These are phyloP conservation scores for Montifringilla adamsi DNA, from an alignment of 2,113 vertebrate genomes.

Conservation along the genomic window DNA sequence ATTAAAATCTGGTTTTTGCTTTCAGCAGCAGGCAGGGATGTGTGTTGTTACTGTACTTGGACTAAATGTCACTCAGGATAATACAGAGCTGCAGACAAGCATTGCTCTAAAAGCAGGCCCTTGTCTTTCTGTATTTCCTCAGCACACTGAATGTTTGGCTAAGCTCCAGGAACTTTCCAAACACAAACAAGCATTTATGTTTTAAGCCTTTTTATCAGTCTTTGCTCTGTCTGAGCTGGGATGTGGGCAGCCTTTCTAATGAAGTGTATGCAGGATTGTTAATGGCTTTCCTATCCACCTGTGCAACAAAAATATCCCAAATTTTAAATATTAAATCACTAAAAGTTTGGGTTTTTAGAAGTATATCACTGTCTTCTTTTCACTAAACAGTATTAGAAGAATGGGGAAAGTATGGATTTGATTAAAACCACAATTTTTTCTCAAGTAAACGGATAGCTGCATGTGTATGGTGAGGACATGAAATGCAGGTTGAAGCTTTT, in stretches of 20 bases:
- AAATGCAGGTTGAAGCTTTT: neutral
- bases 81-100: conserved; percentile 43
- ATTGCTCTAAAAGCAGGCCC: conserved; percentile 49
- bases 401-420: neutral
- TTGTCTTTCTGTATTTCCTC: conserved; percentile 61
- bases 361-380: neutral
- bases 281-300: conserved; percentile 5
- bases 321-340: neutral
- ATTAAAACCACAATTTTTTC: fast-evolving
- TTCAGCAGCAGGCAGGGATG: neutral
- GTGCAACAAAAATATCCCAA: neutral
- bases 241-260: conserved; percentile 55
- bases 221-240: conserved; percentile 45
- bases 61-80: conserved; percentile 60
- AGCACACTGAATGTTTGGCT: conserved; percentile 49
- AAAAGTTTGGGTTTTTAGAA: neutral
- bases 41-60: conserved; percentile 46
- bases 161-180: conserved; percentile 59
- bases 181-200: conserved; percentile 65
- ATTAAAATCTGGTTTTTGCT: conserved; percentile 41
- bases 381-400: neutral
- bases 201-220: conserved; percentile 63
- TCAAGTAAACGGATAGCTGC: neutral
- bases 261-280: conserved; percentile 11
- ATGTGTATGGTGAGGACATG: neutral